Evolutionary conservation across 2,888 invertebrate species (phyloP), one percentile per base, ranked within the genome.

Genomic region (Folsomia candida): DNA sequence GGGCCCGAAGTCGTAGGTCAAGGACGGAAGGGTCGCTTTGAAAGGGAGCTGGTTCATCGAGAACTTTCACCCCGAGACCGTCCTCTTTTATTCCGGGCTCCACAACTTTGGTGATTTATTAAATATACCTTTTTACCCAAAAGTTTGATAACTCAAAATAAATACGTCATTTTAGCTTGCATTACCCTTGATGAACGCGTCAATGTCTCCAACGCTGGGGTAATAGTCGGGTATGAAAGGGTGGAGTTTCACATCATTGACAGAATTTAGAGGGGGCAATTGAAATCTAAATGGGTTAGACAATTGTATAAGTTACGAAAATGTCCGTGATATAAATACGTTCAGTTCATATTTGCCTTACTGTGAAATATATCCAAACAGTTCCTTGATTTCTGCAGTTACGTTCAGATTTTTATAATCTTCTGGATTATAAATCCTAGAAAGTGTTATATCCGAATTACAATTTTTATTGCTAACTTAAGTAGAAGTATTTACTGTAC

Each of bases 141-240:
- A n/a, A n/a, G n/a, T n/a, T n/a, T n/a, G n/a, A n/a, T n/a, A n/a
- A n/a, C n/a, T n/a, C n/a, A n/a, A n/a, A n/a, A n/a, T n/a, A n/a
- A n/a, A n/a, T n/a, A n/a, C n/a, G 69, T 6, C 25, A 18, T 9
- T n/a, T 71, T 68, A n/a, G n/a, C n/a, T n/a, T n/a, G n/a, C n/a
- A n/a, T n/a, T n/a, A n/a, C 97, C 92, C 86, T 98, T 99, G 54
- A 99, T 88, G 84, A 99, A 97, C 2, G 97, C 96, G 84, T 99
- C 99, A 78, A 97, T 96, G 83, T 99, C 98, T 0, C 99, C 99
- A 61, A 99, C 97, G 0, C 97, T 94, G 9, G 99, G 98, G 80
- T 98, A 92, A 84, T 91, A 98, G 81, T 99, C 98, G 0, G 97
- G 96, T 68, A 97, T 89, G 83, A 98, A 98, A 0, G 97, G 96